phyloP scores from a whole-genome alignment of 1,140 invertebrate species.

The Diorhabda sublineata region DNA sequence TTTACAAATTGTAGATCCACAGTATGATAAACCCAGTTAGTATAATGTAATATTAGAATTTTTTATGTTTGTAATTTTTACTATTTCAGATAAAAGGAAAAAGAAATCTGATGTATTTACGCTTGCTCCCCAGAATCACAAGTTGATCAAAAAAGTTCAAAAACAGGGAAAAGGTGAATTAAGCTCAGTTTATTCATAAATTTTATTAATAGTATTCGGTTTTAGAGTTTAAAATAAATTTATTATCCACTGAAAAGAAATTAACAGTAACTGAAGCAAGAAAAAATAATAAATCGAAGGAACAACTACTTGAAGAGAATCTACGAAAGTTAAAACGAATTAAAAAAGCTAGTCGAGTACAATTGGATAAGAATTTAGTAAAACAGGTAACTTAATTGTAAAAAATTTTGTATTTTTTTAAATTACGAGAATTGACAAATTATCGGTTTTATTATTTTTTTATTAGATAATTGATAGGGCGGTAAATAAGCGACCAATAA shows the following conservation, averaged over 20 bases:
- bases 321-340: slow-evolving; percentile 46
- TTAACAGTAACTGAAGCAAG: slow-evolving; percentile 37
- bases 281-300: slow-evolving; percentile 33
- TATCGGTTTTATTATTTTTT: not conserved
- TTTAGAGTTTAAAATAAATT: slow-evolving; percentile 31
- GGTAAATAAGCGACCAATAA: slow-evolving; percentile 49
- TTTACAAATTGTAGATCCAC: slow-evolving; percentile 49
- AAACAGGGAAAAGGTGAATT: slow-evolving; percentile 28
- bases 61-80: not conserved
- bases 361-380: slow-evolving; percentile 41
- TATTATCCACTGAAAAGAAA: slow-evolving; percentile 34
- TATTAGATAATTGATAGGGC: slow-evolving; percentile 53
- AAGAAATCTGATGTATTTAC: slow-evolving; percentile 32
- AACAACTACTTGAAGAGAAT: slow-evolving; percentile 46
- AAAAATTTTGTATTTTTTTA: not conserved
- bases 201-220: slow-evolving; percentile 17
- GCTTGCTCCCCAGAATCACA: slow-evolving; percentile 32
- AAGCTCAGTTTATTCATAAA: not conserved
- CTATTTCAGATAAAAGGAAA: slow-evolving; percentile 17
- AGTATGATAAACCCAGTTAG: slow-evolving; percentile 3
- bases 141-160: slow-evolving; percentile 33
- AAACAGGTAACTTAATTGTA: slow-evolving; percentile 24
- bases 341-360: slow-evolving; percentile 40
- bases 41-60: not conserved
- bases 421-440: not conserved